Base-by-base conservation (phyloP, 1,140 invertebrate species). In the Drosophila parabipectinata region DNA sequence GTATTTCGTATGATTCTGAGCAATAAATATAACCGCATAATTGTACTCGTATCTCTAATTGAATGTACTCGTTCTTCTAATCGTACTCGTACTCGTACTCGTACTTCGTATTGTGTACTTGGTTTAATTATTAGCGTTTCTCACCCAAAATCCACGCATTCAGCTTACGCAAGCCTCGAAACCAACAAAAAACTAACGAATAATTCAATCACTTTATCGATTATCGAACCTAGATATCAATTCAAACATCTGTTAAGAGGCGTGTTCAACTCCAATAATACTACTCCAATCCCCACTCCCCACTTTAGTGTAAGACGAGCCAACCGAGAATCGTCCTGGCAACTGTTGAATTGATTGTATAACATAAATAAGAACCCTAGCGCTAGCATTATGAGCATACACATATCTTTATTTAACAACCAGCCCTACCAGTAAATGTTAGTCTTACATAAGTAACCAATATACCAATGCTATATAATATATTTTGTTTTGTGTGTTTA, bases 1-100 rank as follows among this genome's bases (percentile, higher is more conserved):
- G 83, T 85, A 88, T 72, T 57, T 87, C 64, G 81, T 85, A 87
- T 78, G 77, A 75, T 41, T 87, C 82, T 82, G 78, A 85, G 69
- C 82, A 85, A 80, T 77, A 87, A 85, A 26, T 54, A 44, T 63
- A 69, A 72, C 72, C 53, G 60, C 68, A 55, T 72, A 72, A 71
- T 56, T 61, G 56, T 73, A 78, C 52, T 73, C 54, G 64, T 61
- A 75, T 69, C 50, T 69, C 52, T 59, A 56, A 79, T 63, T 62
- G 64, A 75, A 71, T 78, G 76, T 76, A 74, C 52, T 62, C 37
- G 61, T 77, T 74, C 75, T 66, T 76, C 67, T 76, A 71, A 60
- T 72, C 61, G 72, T 80, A 80, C 67, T 73, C 63, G 82, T 85
- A 77, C 60, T 79, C 57, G 72, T 84, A 32, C 21, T 21, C 21